Evolutionary conservation across 2,888 invertebrate species (phyloP).

Genomic region (Cerceris rybyensis): DNA sequence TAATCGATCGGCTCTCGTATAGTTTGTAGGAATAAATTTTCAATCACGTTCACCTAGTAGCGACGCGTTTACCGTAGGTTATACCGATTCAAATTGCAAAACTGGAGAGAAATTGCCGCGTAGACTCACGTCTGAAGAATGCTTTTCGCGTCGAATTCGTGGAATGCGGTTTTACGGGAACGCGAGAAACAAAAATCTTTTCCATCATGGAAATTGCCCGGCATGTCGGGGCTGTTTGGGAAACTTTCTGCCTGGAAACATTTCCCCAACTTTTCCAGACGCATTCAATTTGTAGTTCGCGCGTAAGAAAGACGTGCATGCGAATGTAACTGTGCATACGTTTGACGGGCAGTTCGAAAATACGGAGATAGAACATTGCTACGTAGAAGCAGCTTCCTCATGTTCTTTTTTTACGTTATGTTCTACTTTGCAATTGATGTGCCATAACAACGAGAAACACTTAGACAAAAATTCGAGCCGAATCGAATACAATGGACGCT

Average conservation of each 20-base stretch:
- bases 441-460: too few species aligned
- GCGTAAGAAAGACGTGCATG: neutral
- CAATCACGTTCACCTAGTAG: neutral
- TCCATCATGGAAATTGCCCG: slow-evolving; percentile 3
- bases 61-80: too few species aligned
- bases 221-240: neutral
- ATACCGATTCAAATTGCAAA: too few species aligned
- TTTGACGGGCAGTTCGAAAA: too few species aligned
- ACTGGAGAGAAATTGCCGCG: too few species aligned
- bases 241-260: slow-evolving; percentile 4
- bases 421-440: neutral
- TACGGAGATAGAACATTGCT: neutral
- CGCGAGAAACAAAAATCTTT: neutral
- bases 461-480: too few species aligned
- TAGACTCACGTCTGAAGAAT: neutral
- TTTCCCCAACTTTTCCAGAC: slow-evolving; percentile 1
- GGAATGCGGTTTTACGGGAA: neutral
- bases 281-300: slow-evolving; percentile 11
- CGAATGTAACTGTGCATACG: neutral
- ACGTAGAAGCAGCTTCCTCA: neutral
- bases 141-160: neutral
- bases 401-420: neutral
- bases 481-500: too few species aligned
- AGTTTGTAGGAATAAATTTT: neutral
- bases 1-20: neutral